Evolutionary conservation across 2,113 vertebrate species (phyloP).

Genomic region (Indicator maculatus): DNA sequence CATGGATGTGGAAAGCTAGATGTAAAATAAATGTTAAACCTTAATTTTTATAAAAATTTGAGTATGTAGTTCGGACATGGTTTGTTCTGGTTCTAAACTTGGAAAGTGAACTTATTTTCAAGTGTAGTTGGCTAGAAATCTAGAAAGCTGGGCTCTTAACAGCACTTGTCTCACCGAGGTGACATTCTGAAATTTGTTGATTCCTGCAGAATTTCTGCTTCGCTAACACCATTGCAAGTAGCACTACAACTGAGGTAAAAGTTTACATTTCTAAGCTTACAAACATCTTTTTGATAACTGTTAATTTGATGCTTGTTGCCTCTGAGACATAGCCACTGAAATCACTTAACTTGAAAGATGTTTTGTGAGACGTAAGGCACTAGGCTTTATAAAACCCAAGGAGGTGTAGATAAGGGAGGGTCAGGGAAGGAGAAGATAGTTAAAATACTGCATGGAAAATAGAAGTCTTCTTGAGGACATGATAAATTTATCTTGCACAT

Average conservation of each 20-base stretch:
- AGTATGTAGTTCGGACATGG: constrained; percentile 76
- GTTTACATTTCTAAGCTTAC: neutral
- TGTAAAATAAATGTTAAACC: constrained; percentile 82
- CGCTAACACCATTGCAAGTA: neutral
- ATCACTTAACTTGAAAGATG: neutral
- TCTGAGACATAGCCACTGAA: neutral
- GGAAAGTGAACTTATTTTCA: constrained; percentile 45
- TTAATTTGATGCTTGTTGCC: neutral
- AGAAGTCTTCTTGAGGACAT: neutral
- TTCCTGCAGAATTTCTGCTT: neutral
- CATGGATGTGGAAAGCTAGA: constrained; percentile 78
- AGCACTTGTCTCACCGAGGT: neutral
- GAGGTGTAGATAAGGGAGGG: neutral
- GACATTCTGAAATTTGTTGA: neutral
- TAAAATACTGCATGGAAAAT: neutral
- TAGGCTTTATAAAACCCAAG: neutral
- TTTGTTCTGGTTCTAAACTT: constrained; percentile 73
- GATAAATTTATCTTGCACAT: neutral
- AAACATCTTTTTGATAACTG: neutral
- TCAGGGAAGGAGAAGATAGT: neutral
- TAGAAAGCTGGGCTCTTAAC: neutral
- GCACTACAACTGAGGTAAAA: neutral
- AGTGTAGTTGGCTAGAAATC: constrained; percentile 6
- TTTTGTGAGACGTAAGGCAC: neutral
- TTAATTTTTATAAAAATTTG: constrained; percentile 81